Evolutionary conservation across 2,113 vertebrate genomes (phyloP), one percentile per base, ranked within the genome.

Genomic region (Crotophaga sulcirostris): DNA sequence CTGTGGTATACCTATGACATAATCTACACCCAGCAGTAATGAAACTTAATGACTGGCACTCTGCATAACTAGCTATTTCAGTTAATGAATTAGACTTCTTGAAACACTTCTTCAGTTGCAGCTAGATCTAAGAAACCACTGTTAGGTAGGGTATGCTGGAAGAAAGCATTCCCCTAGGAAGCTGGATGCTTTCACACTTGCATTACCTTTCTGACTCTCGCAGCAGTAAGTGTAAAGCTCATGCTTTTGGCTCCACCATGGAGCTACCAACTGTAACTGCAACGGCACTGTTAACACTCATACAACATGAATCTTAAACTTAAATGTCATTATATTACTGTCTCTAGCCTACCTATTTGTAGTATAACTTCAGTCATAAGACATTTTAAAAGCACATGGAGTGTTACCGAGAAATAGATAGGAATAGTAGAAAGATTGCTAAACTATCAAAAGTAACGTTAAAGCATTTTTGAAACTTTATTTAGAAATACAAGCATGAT

Each of bases 181-280:
- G 85, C 69, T 75, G 44, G 42, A 56, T 82, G 49, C 51, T 93
- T 40, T 89, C 72, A 87, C 67, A 66, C 79, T 95, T 67, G 51
- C 31, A 44, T 23, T 72, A 38, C 0, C 0, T 68, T 86, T 60
- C 91, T 82, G 40, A 75, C 68, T 59, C 40, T 92, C 66, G 54
- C 67, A 77, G 84, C 89, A 93, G 13, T 68, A 81, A 97, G 72
- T 89, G 31, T 91, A 92, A 98, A 98, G 91, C 93, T 97, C 93
- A 93, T 98, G 98, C 96, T 90, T 98, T 98, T 98, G 96, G 98
- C 98, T 98, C 98, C 97, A 98, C 98, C 98, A 33, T 98, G 98
- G 97, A 98, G 97, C 93, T 97, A 93, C 86, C 84, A 93, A 92
- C 68, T 97, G 98, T 95, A 98, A 98, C 97, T 98, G 97, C 98